Conservation (phyloP, 2,113 vertebrate species). For the Oncorhynchus keta region DNA sequence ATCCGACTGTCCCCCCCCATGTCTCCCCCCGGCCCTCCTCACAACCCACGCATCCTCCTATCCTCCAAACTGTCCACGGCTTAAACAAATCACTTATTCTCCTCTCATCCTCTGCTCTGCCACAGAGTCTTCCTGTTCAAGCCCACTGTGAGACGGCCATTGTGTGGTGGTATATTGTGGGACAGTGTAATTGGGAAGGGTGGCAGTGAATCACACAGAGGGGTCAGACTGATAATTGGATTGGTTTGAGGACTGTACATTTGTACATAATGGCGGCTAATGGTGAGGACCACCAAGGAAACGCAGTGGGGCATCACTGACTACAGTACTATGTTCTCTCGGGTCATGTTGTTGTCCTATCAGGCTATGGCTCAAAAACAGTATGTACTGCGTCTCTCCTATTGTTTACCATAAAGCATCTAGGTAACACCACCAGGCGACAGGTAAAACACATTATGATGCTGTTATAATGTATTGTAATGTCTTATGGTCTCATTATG, state of each 20-base stretch:
- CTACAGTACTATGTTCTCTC: too few species aligned
- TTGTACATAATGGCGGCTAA: conserved; percentile 64
- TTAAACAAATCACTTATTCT: conserved; percentile 87
- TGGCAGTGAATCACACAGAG: conserved; percentile 80
- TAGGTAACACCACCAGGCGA: too few species aligned
- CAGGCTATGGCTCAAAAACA: too few species aligned
- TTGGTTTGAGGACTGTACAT: conserved; percentile 80
- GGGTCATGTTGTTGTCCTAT: too few species aligned
- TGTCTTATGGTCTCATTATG: too few species aligned
- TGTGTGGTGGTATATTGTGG: conserved; percentile 58
- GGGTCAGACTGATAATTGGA: conserved; percentile 90
- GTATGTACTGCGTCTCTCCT: too few species aligned
- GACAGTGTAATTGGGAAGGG: conserved; percentile 80
- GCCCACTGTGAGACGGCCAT: conserved; percentile 69
- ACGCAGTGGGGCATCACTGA: neutral
- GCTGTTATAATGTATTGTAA: too few species aligned
- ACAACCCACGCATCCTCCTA: neutral
- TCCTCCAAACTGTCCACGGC: conserved; percentile 51
- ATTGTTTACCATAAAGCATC: too few species aligned
- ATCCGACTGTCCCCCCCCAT: too few species aligned
- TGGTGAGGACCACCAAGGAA: conserved; percentile 80
- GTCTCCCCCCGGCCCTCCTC: too few species aligned
- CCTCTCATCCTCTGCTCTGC: conserved; percentile 65
- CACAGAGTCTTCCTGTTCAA: conserved; percentile 62
- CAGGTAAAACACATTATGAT: too few species aligned